Evolutionary conservation across 2,888 invertebrate genomes (phyloP), one percentile per base, ranked within the genome.

Genomic region (Sisyra terminalis): DNA sequence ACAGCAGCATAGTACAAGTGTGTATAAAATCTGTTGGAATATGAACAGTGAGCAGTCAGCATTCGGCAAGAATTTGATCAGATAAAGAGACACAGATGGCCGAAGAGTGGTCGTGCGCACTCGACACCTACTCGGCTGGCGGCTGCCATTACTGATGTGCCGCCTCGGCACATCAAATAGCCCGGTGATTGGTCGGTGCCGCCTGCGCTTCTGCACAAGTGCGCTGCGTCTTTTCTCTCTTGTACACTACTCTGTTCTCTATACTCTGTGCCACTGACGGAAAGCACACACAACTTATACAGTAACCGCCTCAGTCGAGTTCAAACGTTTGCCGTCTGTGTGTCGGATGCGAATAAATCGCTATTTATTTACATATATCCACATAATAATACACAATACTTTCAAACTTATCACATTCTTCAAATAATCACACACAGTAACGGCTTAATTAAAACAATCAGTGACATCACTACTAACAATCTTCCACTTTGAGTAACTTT

Each of bases 71-170:
- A 24, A 24, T 24, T 24, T 24, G 24, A 24, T 24, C 24, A 24
- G 24, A 24, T 24, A 24, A 24, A 24, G 24, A 24, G 24, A 24
- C 24, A 24, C 34, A 34, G 41, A 30, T 39, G 44, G 44, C 45
- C 43, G 44, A 42, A 55, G 46, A 49, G 50, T 48, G 47, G 55
- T 60, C 61, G 70, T 71, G 73, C 73, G 73, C 73, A 73, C 70
- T 72, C 73, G 73, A 70, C 65, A 65, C 65, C 66, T 65, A 66
- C 67, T 67, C 66, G 67, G 66, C 67, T 66, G 65, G 68, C 71
- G 70, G 73, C 73, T 73, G 61, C 62, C 63, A 63, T 63, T 61
- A 61, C 56, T 61, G 59, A 35, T 57, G 57, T 57, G 60, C 61
- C 62, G 62, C 61, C 61, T 61, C 59, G 60, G 57, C 55, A 54